Evolutionary conservation across 1,140 invertebrate species (phyloP), one percentile per base, ranked within the genome.

Genomic region (Temnothorax longispinosus): DNA sequence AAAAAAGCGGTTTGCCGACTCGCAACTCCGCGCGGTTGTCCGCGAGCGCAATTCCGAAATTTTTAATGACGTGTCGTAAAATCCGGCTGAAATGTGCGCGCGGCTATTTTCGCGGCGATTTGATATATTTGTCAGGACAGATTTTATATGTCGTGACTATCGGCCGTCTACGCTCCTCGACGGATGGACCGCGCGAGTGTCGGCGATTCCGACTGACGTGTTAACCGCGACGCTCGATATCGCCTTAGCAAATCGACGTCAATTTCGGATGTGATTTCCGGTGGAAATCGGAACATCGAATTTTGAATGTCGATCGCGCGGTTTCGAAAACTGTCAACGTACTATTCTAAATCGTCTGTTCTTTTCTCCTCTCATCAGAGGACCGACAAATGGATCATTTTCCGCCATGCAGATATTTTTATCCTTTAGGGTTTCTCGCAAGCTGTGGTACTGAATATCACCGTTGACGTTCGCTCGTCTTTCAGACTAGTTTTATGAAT

Each of bases 151-250:
- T n/a, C 67, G 18, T 27, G n/a, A 27, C 54, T 44, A 81, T 81
- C 78, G 52, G 50, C 35, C 62, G 50, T 82, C 52, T 21, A 72
- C 41, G n/a, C 38, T 32, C 41, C 38, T 32, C 67, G 69, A 84
- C 35, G 38, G 69, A 84, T 84, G 80, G 44, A 75, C 80, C 54
- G 69, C 21, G 21, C 75, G 74, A 18, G 47, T 78, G 82, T 85
- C 82, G 50, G 72, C 52, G 50, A 54, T 44, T 86, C n/a, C 47
- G 71, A 87, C 18, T 87, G 86, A 87, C 86, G 52, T 86, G 41
- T 41, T 85, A 86, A 27, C 82, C 82, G 72, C 71, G 69, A 85
- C 85, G 71, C 64, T 87, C 86, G 56, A 87, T 87, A 87, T 87
- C 44, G 82, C 35, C 52, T 65, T 72, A 84, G 54, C 77, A 60